phyloP scores from a whole-genome alignment of 2,797 vertebrate species.

The Sebastes nivosus region DNA sequence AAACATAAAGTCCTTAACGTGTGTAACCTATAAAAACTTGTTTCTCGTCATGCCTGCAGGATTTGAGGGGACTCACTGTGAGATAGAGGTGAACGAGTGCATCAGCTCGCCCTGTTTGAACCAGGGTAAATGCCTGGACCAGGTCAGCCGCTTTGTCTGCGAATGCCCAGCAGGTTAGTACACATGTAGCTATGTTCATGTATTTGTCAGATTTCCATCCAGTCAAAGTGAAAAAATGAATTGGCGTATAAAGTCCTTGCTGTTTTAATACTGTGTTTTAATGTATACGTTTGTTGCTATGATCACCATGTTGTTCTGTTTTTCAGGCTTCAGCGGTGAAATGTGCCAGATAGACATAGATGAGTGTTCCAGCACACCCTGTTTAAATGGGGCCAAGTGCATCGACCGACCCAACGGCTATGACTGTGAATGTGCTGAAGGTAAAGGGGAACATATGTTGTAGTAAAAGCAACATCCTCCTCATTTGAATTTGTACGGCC shows the following conservation, averaged over 20 bases:
- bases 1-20: not conserved
- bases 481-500: not conserved
- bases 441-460: constrained; percentile 49
- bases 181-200: not conserved
- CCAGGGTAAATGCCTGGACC: constrained; percentile 90
- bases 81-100: constrained; percentile 90
- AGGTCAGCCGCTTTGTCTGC: constrained; percentile 91
- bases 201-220: not conserved
- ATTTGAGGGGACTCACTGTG: constrained; percentile 91
- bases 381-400: constrained; percentile 87
- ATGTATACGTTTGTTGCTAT: not conserved
- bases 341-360: constrained; percentile 86
- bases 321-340: constrained; percentile 85
- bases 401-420: constrained; percentile 85
- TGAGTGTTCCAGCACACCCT: constrained; percentile 87
- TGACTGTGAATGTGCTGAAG: constrained; percentile 88
- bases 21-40: not conserved
- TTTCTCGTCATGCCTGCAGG: constrained; percentile 74
- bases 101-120: constrained; percentile 94
- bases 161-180: constrained; percentile 91
- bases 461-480: not conserved
- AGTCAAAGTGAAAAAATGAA: not conserved
- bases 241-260: not conserved
- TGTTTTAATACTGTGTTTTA: not conserved
- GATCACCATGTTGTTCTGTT: not conserved